Base-by-base conservation (phyloP, 2,113 vertebrate species). In the Mugil cephalus region DNA sequence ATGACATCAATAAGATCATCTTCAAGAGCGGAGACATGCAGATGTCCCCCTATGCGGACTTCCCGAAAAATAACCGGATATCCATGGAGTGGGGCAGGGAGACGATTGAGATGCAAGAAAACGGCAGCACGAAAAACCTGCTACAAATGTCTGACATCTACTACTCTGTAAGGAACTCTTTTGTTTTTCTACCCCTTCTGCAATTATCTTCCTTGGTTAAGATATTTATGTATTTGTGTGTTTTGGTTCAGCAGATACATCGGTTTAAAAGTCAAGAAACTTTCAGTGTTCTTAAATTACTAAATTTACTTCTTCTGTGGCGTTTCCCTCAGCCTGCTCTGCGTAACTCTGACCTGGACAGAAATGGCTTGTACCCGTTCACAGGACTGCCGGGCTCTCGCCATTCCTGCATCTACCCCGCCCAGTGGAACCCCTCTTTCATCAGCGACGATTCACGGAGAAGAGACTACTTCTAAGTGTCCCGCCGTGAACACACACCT, bases 41-140 rank as follows among this genome's bases (percentile, higher is more conserved):
- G 87, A 96, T 98, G 97, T 98, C 97, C 45, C 96, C 98, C 0
- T 99, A 98, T 7, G 92, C 96, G 1, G 98, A 99, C 88, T 97
- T 97, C 65, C 95, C 97, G 4, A 98, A 99, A 91, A 96, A 92
- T 43, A 97, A 94, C 77, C 95, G 97, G 3, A 93, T 94, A 59
- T 96, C 95, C 36, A 96, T 95, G 78, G 97, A 99, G 86, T 99
- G 98, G 98, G 96, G 96, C 74, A 89, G 97, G 74, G 98, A 99
- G 89, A 96, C 96, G 65, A 98, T 99, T 1, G 98, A 99, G 86
- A 98, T 99, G 97, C 98, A 99, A 43, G 98, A 99, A 91, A 99
- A 98, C 0, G 97, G 98, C 82, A 99, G 98, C 92, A 99, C 98
- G 80, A 99, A 99, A 91, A 99, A 98, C 93, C 94, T 99, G 48